Base-by-base conservation (phyloP, 2,797 vertebrate species). In the Peromyscus nudipes region DNA sequence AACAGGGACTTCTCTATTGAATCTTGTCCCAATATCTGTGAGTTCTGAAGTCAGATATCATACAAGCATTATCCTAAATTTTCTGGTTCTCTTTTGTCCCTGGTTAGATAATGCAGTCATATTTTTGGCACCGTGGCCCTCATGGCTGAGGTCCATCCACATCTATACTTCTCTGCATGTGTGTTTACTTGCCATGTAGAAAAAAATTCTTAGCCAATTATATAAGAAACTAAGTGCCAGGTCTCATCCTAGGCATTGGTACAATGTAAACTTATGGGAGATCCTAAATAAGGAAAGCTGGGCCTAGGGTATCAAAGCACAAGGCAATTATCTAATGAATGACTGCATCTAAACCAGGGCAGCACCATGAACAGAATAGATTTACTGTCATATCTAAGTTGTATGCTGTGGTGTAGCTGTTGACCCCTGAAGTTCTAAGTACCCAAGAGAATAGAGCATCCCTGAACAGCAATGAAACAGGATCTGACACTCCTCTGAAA, bases 1-100 rank as follows among this genome's bases (percentile, higher is more conserved):
- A 10, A 43, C 12, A 4, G 57, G 34, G 21, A 29, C 14, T 49
- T 81, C 16, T 57, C 3, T 21, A 0, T 0, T 10, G 6, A 27
- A 0, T 7, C 25, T 1, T 29, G 2, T 16, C 1, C 31, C 13
- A 52, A 19, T 21, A 40, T 13, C 19, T 40, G 0, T 91, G 21
- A 52, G 34, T 71, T 77, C 31, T 60, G 7, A 94, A 25, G 2
- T 0, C 4, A 77, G 21, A 77, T 3, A 49, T 8, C 4, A 31
- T 23, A 21, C 25, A 55, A 6, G 1, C 6, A 13, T 1, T 1
- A 40, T 0, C 1, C 7, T 16, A 1, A 0, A 0, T 4, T 0
- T 34, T 19, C 14, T 17, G 11, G 4, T 9, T 25, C 25, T 37
- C 6, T 49, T 6, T 1, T n/a, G 8, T 25, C 43, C 16, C 57